Base-by-base conservation (phyloP, 2,113 vertebrate species). In the Carassius auratus region DNA sequence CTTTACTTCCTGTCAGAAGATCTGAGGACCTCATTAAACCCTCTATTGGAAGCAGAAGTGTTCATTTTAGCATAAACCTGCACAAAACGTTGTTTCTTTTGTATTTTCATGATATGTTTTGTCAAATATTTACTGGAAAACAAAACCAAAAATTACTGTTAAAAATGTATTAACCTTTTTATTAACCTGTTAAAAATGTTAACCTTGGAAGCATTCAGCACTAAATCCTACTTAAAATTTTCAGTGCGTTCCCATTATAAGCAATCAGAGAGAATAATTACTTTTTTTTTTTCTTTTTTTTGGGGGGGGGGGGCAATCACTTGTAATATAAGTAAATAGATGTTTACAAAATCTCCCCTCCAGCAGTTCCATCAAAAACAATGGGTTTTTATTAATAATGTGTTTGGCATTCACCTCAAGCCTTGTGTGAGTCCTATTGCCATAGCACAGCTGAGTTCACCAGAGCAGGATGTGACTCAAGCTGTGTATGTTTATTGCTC, bases 391-490 rank as follows among this genome's bases (percentile, higher is more conserved):
- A 52, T 62, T 81, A 84, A 87, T 81, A 62, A 77, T 62, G 14
- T 30, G 14, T 66, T 85, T 73, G 26, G 42, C 45, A 84, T 89
- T 81, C n/a, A 68, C 21, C 74, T 82, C 82, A 84, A 8, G 33
- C 45, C 33, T 57, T 75, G 23, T 14, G 8, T 30, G 36, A 69
- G 62, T 73, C 73, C 33, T 57, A 57, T 14, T 80, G 33, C 55
- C 59, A 42, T 42, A 42, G 7, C 38, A 42, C 38, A 42, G 38
- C 42, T 3, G 74, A 62, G 59, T 64, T 76, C 57, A 45, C 8
- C 59, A 74, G 76, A 50, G 57, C 4, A 71, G 55, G 45, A 88
- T 77, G 26, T 86, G 74, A 80, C 57, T 86, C 55, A 48, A 10
- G 45, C 38, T 62, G 59, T 57, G 74, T 83, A 30, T 45, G 57